Evolutionary conservation across 2,888 invertebrate genomes (phyloP).

Genomic region (Eristalis pertinax): DNA sequence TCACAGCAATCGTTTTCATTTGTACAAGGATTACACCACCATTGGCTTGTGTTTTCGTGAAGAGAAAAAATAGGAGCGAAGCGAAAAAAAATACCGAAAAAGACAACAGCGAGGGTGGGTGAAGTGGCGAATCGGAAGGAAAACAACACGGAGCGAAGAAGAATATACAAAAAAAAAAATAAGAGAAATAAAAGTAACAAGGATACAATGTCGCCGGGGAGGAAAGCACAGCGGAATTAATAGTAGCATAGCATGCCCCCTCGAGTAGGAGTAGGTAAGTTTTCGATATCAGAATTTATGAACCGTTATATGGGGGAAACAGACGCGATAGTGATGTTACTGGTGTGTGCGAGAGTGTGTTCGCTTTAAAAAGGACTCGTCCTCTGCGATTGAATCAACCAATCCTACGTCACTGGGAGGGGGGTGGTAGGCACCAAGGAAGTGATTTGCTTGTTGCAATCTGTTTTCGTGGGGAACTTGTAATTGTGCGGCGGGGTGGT

Average conservation of each 20-base stretch:
- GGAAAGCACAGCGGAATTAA: constrained; percentile 66
- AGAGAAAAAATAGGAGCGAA: constrained; percentile 21
- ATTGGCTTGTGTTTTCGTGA: constrained; percentile 37
- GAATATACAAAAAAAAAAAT: not conserved
- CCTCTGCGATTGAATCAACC: not conserved
- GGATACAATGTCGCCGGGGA: constrained; percentile 67
- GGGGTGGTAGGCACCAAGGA: not conserved
- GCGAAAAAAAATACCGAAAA: constrained; percentile 7
- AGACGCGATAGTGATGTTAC: too few relatives aligned
- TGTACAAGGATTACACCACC: constrained; percentile 52
- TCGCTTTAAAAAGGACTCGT: not conserved
- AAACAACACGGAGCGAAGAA: constrained; percentile 26
- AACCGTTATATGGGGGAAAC: not conserved
- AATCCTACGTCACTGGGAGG: not conserved
- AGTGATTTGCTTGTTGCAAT: constrained; percentile 20
- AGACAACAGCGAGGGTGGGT: not conserved
- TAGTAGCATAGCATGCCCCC: constrained; percentile 51
- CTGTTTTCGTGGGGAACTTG: not conserved
- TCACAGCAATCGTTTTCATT: constrained; percentile 57
- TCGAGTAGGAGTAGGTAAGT: constrained; percentile 58
- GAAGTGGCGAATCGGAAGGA: constrained; percentile 27
- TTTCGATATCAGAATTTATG: constrained; percentile 59
- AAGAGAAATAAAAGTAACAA: constrained; percentile 49
- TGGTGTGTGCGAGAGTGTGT: constrained; percentile 13
- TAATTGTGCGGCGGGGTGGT: not conserved